Percentiles rank a stretch among this genome's conserved stretches.
phyloP scores from a whole-genome alignment of 2,113 vertebrate species.

The Esox niger region DNA sequence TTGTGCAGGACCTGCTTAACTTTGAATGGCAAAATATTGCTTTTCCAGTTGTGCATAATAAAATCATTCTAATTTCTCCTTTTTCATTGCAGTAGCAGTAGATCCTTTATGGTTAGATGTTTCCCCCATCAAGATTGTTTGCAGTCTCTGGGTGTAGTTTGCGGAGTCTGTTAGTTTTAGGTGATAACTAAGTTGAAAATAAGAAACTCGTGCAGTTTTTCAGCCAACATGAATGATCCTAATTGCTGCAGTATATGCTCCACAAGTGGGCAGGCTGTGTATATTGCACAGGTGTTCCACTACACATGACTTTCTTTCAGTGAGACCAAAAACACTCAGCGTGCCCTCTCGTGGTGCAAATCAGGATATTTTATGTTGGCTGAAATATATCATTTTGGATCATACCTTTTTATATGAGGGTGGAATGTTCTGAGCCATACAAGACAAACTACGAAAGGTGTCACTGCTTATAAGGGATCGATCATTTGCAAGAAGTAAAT shows the following conservation, averaged over 20 bases:
- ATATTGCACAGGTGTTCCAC: no score
- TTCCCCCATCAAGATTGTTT: background rate
- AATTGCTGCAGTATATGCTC: no score
- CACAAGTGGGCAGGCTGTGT: no score
- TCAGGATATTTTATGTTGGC: background rate
- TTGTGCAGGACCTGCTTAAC: background rate
- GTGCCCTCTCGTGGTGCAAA: constrained; percentile 2
- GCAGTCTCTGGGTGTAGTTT: no score
- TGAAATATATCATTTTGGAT: no score
- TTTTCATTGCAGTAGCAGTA: background rate
- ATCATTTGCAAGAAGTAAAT: no score
- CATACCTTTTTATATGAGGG: background rate
- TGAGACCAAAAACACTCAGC: no score
- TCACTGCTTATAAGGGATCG: no score
- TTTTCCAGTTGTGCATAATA: background rate
- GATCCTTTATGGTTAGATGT: background rate
- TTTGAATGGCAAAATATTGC: background rate
- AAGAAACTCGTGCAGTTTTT: background rate
- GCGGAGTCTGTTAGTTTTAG: background rate
- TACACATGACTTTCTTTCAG: no score
- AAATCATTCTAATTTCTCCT: background rate
- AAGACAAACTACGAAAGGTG: background rate
- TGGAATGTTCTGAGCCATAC: background rate
- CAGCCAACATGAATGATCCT: no score
- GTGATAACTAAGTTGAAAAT: background rate